Evolutionary conservation across 2,888 invertebrate genomes (phyloP).

Genomic region (Pegoplata infirma): DNA sequence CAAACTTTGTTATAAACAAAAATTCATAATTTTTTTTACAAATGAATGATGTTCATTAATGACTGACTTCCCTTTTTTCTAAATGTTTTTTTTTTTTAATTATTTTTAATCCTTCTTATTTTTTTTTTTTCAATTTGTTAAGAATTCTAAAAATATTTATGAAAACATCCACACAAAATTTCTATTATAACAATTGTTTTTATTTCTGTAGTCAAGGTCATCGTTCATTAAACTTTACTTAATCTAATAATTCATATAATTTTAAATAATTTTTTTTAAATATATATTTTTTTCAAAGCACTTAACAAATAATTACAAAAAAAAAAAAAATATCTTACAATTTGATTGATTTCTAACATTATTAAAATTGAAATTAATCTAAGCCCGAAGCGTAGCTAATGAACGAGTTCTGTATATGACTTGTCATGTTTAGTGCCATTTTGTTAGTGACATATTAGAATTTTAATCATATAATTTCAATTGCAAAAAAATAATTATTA

Average conservation of each 20-base stretch:
- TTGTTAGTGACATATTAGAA: conserved; percentile 23
- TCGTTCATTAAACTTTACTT: conserved; percentile 37
- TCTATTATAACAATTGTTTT: conserved; percentile 15
- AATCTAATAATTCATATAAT: conserved; percentile 20
- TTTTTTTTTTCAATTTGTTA: too few species aligned
- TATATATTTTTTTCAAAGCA: too few species aligned
- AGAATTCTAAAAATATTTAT: too few species aligned
- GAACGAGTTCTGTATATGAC: conserved; percentile 41
- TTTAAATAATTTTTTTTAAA: conserved; percentile 13
- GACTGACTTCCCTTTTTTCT: not conserved
- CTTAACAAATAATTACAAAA: conserved; percentile 28
- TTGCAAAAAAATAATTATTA: not conserved
- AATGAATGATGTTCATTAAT: too few species aligned
- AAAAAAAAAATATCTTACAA: not conserved
- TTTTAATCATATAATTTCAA: conserved; percentile 17
- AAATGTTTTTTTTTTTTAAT: not conserved
- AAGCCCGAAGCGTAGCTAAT: conserved; percentile 45
- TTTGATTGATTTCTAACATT: conserved; percentile 54
- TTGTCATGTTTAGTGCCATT: conserved; percentile 29
- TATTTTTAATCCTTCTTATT: not conserved
- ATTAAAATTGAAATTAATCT: conserved; percentile 40
- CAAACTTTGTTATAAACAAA: not conserved
- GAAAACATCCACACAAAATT: too few species aligned
- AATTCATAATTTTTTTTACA: too few species aligned
- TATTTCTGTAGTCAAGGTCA: conserved; percentile 43